Evolutionary conservation across 2,888 invertebrate species (phyloP).

Genomic region (Dione juno): DNA sequence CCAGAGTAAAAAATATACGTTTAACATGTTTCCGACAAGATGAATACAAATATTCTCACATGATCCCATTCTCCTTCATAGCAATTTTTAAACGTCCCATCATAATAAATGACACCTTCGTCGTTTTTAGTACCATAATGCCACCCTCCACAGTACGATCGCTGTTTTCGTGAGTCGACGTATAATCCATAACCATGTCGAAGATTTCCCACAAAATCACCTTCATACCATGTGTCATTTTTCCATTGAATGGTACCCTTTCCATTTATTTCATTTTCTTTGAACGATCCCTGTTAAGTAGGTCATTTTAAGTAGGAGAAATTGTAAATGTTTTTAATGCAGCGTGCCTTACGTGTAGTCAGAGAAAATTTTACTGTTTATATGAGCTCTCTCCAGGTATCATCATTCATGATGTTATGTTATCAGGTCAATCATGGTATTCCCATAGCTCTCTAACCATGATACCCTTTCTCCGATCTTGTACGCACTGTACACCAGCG

Average conservation of each 20-base stretch:
- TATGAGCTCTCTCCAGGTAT: no score
- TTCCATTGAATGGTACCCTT: constrained; percentile 82
- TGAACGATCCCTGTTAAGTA: constrained; percentile 79
- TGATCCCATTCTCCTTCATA: constrained; percentile 73
- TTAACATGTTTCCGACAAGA: constrained; percentile 3
- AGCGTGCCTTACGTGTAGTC: no score
- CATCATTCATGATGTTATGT: no score
- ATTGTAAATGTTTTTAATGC: no score
- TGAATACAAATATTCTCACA: constrained; percentile 55
- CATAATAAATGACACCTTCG: constrained; percentile 66
- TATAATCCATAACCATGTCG: constrained; percentile 82
- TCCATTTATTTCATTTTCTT: constrained; percentile 81
- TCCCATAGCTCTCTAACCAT: no score
- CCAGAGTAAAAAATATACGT: not conserved
- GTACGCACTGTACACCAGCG: no score
- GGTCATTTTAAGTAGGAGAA: constrained; percentile 23
- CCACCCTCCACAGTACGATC: constrained; percentile 76
- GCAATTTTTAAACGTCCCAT: constrained; percentile 60
- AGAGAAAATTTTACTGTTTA: no score
- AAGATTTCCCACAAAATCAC: constrained; percentile 81
- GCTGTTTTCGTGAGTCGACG: constrained; percentile 69
- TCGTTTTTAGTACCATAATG: constrained; percentile 76
- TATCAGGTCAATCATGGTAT: no score
- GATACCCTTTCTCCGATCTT: no score
- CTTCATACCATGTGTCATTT: constrained; percentile 83